Conservation (phyloP, 1,140 invertebrate species). For the Bradysia coprophila region DNA sequence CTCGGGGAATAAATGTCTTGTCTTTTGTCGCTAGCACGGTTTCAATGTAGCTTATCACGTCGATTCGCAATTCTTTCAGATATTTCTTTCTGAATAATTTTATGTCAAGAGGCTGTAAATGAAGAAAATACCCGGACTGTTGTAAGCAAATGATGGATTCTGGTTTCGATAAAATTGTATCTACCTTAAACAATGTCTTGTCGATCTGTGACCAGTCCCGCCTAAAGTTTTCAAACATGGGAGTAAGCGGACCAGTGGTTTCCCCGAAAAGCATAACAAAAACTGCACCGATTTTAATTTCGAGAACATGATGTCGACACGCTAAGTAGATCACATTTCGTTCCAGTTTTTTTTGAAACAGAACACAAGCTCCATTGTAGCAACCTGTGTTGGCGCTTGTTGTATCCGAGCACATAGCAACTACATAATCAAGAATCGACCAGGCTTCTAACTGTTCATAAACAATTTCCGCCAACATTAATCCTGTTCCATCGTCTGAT, state of each 20-base stretch:
- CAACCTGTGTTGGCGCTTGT: neutral
- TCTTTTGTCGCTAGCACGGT: slow-evolving; percentile 7
- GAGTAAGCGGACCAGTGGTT: slow-evolving; percentile 1
- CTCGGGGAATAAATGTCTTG: slow-evolving; percentile 10
- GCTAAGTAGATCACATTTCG: slow-evolving; percentile 7
- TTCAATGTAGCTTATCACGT: slow-evolving; percentile 6
- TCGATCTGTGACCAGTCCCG: slow-evolving; percentile 12
- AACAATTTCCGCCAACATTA: no score
- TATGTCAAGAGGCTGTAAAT: no score
- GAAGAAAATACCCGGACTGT: no score
- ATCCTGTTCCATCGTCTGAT: no score
- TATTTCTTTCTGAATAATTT: neutral
- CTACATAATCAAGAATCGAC: neutral
- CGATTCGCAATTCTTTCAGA: neutral
- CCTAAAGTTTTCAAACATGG: slow-evolving; percentile 9
- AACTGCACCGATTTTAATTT: slow-evolving; percentile 4
- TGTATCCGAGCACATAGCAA: neutral
- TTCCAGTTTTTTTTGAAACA: slow-evolving; percentile 5
- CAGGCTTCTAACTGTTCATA: no score
- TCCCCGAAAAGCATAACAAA: neutral
- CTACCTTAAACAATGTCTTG: neutral
- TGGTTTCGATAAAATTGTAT: no score
- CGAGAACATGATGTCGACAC: slow-evolving; percentile 10
- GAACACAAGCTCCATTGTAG: neutral
- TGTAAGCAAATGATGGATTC: no score